phyloP scores from a whole-genome alignment of 2,888 invertebrate species.

The Stegophylla sp. region DNA sequence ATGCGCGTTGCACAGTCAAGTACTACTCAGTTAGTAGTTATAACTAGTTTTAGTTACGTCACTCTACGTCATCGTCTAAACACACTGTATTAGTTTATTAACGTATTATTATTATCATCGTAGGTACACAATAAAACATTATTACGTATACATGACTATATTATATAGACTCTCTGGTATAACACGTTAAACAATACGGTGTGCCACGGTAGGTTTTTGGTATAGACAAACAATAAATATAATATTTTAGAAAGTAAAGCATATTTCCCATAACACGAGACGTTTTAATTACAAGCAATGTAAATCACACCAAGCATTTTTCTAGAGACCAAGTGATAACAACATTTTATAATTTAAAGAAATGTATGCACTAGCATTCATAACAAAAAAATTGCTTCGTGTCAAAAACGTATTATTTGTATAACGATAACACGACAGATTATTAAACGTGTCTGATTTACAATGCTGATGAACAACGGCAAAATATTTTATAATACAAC shows the following conservation, averaged over 20 bases:
- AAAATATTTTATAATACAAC: background rate
- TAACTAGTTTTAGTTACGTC: too few species aligned
- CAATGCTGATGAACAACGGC: background rate
- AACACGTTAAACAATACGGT: conserved; percentile 1
- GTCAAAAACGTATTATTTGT: background rate
- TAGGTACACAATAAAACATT: background rate
- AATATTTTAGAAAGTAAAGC: conserved; percentile 34
- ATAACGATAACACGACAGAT: background rate
- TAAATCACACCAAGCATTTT: background rate
- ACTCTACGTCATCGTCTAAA: too few species aligned
- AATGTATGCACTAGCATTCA: background rate
- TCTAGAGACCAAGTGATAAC: background rate
- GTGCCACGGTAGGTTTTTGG: background rate
- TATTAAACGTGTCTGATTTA: background rate
- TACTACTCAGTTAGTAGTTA: too few species aligned
- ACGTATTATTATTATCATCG: background rate
- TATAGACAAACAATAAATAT: background rate
- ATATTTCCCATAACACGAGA: background rate
- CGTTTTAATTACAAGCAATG: background rate
- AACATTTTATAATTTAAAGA: background rate
- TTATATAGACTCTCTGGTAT: background rate
- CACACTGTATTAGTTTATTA: background rate
- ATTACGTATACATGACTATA: too few species aligned
- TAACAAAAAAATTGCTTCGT: background rate
- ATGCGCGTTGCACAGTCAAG: too few species aligned